phyloP scores from a whole-genome alignment of 2,888 invertebrate genomes.

The Ephialtes manifestator region DNA sequence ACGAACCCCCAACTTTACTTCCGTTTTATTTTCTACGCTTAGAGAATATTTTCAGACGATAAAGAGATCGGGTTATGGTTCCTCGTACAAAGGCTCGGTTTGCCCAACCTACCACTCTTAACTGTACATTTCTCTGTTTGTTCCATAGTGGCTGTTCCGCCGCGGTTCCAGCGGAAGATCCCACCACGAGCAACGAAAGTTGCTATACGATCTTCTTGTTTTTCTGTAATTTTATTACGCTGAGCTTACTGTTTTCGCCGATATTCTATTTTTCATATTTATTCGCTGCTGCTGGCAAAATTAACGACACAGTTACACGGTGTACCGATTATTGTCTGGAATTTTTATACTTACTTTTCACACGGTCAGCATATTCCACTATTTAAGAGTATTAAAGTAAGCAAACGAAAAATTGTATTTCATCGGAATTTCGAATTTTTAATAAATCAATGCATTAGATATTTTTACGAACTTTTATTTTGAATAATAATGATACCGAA shows the following conservation, averaged over 20 bases:
- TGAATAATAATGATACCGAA: no score
- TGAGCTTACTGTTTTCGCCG: background rate
- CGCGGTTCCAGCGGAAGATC: conserved; percentile 68
- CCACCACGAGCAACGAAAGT: conserved; percentile 63
- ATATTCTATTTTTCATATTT: background rate
- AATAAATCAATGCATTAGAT: no score
- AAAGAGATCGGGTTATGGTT: conserved; percentile 79
- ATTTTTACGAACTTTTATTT: no score
- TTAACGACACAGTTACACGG: no score
- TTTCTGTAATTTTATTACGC: conserved; percentile 24
- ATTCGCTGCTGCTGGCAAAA: no score
- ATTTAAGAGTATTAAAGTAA: no score
- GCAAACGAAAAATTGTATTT: no score
- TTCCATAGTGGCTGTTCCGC: conserved; percentile 67
- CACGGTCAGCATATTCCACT: no score
- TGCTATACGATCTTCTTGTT: background rate
- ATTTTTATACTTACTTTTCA: no score
- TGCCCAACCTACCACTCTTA: conserved; percentile 69
- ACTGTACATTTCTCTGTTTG: conserved; percentile 73
- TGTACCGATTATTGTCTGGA: no score
- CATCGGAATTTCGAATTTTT: no score
- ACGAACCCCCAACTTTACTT: conserved; percentile 75
- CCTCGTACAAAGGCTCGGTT: conserved; percentile 49
- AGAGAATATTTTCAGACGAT: conserved; percentile 80
- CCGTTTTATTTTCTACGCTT: conserved; percentile 82